Evolutionary conservation across 2,797 vertebrate genomes (phyloP).

Genomic region (Chaenodraco wilsoni): DNA sequence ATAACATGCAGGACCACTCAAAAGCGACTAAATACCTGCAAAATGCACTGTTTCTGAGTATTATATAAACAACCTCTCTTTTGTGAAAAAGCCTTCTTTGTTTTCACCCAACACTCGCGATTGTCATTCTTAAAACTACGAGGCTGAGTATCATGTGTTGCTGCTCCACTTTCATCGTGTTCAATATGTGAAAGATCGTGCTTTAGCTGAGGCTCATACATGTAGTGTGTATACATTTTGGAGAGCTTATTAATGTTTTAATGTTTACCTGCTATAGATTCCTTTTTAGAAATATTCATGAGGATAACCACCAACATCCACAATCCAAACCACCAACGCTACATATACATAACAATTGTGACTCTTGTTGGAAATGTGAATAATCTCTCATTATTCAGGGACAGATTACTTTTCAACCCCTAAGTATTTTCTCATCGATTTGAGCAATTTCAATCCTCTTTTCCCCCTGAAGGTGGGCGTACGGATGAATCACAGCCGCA

Average conservation of each 20-base stretch:
- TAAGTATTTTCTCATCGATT: conserved; percentile 28
- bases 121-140: background rate
- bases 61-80: background rate
- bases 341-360: conserved; percentile 8
- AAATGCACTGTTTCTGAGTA: background rate
- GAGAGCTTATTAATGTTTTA: conserved; percentile 46
- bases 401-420: conserved; percentile 18
- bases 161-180: conserved; percentile 32
- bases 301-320: background rate
- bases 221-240: conserved; percentile 5
- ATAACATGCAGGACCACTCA: background rate
- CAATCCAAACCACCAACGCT: conserved; percentile 14
- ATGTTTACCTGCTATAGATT: conserved; percentile 24
- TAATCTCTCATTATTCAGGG: conserved; percentile 10
- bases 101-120: background rate
- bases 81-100: background rate
- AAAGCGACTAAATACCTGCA: background rate
- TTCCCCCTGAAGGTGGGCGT: conserved; percentile 39
- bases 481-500: conserved; percentile 39
- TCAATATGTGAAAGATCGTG: background rate
- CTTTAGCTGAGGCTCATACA: conserved; percentile 1
- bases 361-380: conserved; percentile 8
- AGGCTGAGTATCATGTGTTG: conserved; percentile 8
- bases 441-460: conserved; percentile 24
- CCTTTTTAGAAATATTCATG: conserved; percentile 38